Percentiles rank a stretch among this genome's conserved stretches.
phyloP scores from a whole-genome alignment of 2,113 vertebrate species.

The Perca fluviatilis region DNA sequence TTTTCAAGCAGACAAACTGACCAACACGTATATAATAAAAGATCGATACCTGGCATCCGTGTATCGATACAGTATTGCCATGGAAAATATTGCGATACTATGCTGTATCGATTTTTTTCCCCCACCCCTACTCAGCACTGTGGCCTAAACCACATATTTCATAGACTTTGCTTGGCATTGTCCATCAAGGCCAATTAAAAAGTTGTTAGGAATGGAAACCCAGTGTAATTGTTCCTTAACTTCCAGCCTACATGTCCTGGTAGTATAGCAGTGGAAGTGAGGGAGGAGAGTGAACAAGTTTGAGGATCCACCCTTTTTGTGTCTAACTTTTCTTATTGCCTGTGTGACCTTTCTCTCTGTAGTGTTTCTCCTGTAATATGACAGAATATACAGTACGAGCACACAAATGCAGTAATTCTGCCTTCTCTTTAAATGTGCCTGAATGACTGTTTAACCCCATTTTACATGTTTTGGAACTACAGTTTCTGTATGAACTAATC shows the following conservation, averaged over 20 bases:
- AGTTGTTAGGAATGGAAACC: not conserved
- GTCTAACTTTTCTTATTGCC: not conserved
- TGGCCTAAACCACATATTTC: slow-evolving; percentile 19
- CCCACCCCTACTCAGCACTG: no score
- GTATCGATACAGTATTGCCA: no score
- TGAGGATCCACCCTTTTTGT: not conserved
- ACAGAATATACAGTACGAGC: not conserved
- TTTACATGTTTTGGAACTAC: slow-evolving; percentile 7
- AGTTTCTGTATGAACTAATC: not conserved
- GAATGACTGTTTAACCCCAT: slow-evolving; percentile 19
- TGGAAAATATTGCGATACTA: no score
- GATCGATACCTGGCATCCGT: no score
- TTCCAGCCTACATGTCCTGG: not conserved
- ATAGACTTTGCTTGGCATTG: not conserved
- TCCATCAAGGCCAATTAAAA: not conserved
- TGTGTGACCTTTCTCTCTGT: not conserved
- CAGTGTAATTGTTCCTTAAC: not conserved
- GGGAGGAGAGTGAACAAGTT: not conserved
- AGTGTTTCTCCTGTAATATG: slow-evolving; percentile 5
- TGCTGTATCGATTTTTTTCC: no score
- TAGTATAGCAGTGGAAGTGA: not conserved
- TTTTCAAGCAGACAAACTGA: no score
- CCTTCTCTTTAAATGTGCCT: slow-evolving; percentile 34
- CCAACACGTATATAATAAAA: no score
- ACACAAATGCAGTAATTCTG: slow-evolving; percentile 3